Base-by-base conservation (phyloP, 2,888 invertebrate species). In the Philaethria dido region DNA sequence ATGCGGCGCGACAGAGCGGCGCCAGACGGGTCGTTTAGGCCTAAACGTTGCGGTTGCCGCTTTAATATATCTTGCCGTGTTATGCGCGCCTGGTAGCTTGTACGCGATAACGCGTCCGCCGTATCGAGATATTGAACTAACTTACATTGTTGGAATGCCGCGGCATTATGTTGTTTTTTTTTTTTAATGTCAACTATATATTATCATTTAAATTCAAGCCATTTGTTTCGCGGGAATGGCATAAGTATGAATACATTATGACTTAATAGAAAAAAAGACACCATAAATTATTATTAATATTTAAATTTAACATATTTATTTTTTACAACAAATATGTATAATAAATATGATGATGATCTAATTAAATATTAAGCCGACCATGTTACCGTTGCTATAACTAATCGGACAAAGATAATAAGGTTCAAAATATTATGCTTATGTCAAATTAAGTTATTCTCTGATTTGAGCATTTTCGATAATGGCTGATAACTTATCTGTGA, bases 21-120 rank as follows among this genome's bases (percentile, higher is more conserved):
- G 71, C 72, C 70, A 62, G 55, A 18, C 66, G 50, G 55, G 44
- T 29, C 73, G 71, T 75, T 75, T 75, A 75, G 75, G 75, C 76
- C 76, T 76, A 76, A 72, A 73, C 48, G 66, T 55, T 65, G 69
- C 66, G 18, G 67, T 64, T 6, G 39, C 42, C 25, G 36, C 39
- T 25, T 59, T 62, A n/a, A 29, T 47, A 60, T 54, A 44, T 70
- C 68, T 62, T 44, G 39, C 60, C 29, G 25, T 52, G 50, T 64
- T 65, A 71, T 75, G 73, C 50, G 63, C 67, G 70, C 75, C 74
- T 74, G 72, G 75, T 75, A 74, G 55, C 48, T 47, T 33, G 52
- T 36, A 62, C 64, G 64, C 59, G 69, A 70, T 66, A 64, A 61
- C 57, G 54, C 36, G 63, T 64, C 52, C 64, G 50, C 22, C 64